Evolutionary conservation across 2,797 vertebrate genomes (phyloP).

Genomic region (Epinephelus coioides): DNA sequence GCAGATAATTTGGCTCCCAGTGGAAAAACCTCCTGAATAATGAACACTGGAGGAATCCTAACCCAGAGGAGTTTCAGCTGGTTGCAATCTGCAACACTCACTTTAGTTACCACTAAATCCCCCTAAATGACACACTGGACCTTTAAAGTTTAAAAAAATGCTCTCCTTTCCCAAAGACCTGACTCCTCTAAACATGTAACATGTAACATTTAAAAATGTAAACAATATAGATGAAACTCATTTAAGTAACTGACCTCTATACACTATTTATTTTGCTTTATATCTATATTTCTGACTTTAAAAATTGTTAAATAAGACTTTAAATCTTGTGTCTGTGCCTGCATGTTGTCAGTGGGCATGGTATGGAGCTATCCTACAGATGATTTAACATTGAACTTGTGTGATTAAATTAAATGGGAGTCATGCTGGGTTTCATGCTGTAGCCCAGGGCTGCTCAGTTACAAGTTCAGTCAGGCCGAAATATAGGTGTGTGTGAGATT

Average conservation of each 20-base stretch:
- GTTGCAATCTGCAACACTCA: too few relatives aligned
- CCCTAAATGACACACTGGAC: too few relatives aligned
- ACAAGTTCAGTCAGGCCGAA: too few relatives aligned
- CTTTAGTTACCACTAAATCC: too few relatives aligned
- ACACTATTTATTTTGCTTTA: neutral
- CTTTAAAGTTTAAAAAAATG: neutral
- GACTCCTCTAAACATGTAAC: neutral
- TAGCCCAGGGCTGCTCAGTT: too few relatives aligned
- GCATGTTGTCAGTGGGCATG: too few relatives aligned
- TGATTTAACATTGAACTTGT: slow-evolving; percentile 18
- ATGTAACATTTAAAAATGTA: neutral
- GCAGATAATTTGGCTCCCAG: too few relatives aligned
- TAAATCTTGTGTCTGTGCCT: neutral
- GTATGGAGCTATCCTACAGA: slow-evolving; percentile 14
- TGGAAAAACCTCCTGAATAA: too few relatives aligned
- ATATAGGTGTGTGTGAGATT: too few relatives aligned
- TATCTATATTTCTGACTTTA: neutral
- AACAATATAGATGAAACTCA: neutral
- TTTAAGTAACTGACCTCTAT: neutral
- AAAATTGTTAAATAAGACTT: neutral
- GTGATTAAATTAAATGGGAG: slow-evolving; percentile 50
- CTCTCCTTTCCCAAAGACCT: neutral
- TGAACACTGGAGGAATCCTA: too few relatives aligned
- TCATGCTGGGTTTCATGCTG: slow-evolving; percentile 47
- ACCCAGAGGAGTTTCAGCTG: too few relatives aligned